These are phyloP conservation scores for Salvelinus sp. DNA, from an alignment of 2,113 vertebrate genomes.

Conservation along the genomic window DNA sequence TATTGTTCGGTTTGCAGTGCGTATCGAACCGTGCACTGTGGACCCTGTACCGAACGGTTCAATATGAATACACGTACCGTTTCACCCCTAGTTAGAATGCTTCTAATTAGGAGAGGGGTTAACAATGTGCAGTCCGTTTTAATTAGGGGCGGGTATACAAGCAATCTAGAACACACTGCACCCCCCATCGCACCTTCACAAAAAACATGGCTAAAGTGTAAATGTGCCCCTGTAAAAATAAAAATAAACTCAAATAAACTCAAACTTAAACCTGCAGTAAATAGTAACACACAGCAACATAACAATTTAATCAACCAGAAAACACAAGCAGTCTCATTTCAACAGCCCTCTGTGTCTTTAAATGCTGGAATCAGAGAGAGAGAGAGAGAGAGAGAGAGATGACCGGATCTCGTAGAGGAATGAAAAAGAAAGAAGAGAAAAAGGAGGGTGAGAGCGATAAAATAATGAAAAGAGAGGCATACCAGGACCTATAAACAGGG, in stretches of 20 bases:
- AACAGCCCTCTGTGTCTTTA: not conserved
- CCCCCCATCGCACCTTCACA: no score
- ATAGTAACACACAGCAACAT: slow-evolving; percentile 14
- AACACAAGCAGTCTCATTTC: not conserved
- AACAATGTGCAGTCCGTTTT: slow-evolving; percentile 21
- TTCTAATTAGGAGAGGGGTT: slow-evolving; percentile 10
- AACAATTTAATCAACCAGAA: not conserved
- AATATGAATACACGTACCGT: no score
- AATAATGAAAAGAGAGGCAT: not conserved
- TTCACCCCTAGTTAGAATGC: no score
- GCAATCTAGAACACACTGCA: slow-evolving; percentile 8
- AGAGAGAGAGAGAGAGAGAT: not conserved
- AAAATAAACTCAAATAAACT: no score
- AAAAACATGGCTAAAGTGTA: no score
- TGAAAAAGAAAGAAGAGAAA: slow-evolving; percentile 1
- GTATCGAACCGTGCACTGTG: no score
- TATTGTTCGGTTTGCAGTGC: no score
- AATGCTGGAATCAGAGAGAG: not conserved
- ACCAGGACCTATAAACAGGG: not conserved
- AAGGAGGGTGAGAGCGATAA: not conserved
- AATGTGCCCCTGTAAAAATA: no score
- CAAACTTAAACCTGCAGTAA: slow-evolving; percentile 25
- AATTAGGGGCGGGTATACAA: slow-evolving; percentile 13
- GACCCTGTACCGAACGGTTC: no score
- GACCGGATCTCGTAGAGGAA: slow-evolving; percentile 3